A percentile compares a stretch with the other conserved stretches of the same genome.
Evolutionary conservation across 1,140 invertebrate genomes (phyloP).

Genomic region (Saxidomus purpurata): DNA sequence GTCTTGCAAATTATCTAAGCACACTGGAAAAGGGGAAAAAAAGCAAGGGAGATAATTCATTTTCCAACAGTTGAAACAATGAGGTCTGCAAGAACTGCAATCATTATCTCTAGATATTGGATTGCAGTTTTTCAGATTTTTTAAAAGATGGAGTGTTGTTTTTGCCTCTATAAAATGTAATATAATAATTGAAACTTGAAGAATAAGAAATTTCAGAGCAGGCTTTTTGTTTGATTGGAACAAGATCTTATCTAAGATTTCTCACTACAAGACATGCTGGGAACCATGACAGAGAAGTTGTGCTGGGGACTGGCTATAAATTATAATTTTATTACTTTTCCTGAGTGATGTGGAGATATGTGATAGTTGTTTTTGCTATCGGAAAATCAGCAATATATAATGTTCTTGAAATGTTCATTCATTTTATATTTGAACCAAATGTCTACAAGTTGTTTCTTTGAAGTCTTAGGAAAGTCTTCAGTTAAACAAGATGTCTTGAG

Average conservation of each 20-base stretch:
- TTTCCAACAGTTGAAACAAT: too few species aligned
- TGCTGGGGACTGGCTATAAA: neutral
- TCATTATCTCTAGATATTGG: too few species aligned
- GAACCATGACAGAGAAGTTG: neutral
- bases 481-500: too few species aligned
- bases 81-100: too few species aligned
- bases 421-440: slow-evolving; percentile 10
- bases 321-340: slow-evolving; percentile 42
- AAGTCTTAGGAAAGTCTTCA: neutral
- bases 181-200: too few species aligned
- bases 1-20: too few species aligned
- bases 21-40: too few species aligned
- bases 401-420: neutral
- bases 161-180: too few species aligned
- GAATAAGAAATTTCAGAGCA: neutral
- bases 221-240: neutral
- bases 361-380: neutral
- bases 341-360: slow-evolving; percentile 10
- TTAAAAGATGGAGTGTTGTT: too few species aligned
- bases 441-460: neutral
- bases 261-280: neutral
- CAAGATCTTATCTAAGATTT: neutral
- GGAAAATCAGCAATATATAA: slow-evolving; percentile 1
- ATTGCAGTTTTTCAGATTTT: too few species aligned
- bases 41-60: too few species aligned